phyloP scores from a whole-genome alignment of 2,797 vertebrate species.

The Pseudopleuronectes americanus region DNA sequence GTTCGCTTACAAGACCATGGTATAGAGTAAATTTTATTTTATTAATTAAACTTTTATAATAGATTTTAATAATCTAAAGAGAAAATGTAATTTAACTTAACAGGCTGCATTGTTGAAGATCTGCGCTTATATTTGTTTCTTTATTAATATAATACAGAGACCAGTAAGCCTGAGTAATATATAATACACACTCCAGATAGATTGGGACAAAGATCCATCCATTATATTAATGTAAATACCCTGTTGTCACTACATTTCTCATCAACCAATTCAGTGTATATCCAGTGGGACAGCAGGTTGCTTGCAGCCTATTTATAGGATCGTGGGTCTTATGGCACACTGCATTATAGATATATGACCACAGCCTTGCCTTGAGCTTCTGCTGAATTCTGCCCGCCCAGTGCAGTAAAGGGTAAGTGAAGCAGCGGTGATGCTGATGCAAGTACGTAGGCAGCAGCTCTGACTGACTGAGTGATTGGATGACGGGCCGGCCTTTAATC shows the following conservation, averaged over 20 bases:
- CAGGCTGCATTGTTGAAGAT: background rate
- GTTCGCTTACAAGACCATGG: slow-evolving; percentile 43
- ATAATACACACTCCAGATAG: slow-evolving; percentile 2
- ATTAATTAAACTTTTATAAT: background rate
- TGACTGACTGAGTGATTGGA: slow-evolving; percentile 51
- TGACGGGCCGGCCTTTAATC: slow-evolving; percentile 74
- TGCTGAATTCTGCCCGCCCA: slow-evolving; percentile 35
- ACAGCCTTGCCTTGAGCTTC: slow-evolving; percentile 46
- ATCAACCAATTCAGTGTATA: slow-evolving; percentile 23
- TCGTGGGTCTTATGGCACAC: slow-evolving; percentile 20
- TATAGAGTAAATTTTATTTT: slow-evolving; percentile 20
- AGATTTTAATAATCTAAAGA: background rate
- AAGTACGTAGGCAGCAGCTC: slow-evolving; percentile 24
- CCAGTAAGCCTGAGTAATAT: slow-evolving; percentile 6
- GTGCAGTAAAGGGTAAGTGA: slow-evolving; percentile 47
- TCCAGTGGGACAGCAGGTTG: slow-evolving; percentile 39
- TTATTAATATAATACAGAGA: slow-evolving; percentile 22
- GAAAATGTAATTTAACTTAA: background rate
- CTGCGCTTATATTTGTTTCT: background rate
- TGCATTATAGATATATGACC: slow-evolving; percentile 52
- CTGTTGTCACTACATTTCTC: slow-evolving; percentile 35
- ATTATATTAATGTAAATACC: slow-evolving; percentile 32
- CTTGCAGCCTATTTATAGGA: slow-evolving; percentile 57
- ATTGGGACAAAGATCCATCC: slow-evolving; percentile 1
- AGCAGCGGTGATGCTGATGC: slow-evolving; percentile 47